Base-by-base conservation (phyloP, 1,140 invertebrate genomes). In the Hyles vespertilio region DNA sequence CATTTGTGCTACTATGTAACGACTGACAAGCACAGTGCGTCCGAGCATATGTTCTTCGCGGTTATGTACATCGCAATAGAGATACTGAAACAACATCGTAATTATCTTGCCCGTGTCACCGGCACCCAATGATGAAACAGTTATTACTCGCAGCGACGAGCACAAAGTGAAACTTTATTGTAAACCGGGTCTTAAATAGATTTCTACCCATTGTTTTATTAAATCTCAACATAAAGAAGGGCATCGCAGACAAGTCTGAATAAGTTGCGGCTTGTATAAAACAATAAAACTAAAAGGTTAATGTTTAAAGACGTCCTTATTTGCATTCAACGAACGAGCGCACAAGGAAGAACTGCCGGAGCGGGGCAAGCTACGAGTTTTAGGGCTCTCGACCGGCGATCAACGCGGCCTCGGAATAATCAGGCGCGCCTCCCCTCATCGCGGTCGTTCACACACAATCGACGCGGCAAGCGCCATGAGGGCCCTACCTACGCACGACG, bases 401-500 rank as follows among this genome's bases (percentile, higher is more conserved):
- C 74, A 69, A 72, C 73, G 72, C 68, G 70, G 75, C 68, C 73
- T 79, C 72, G 70, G 77, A 77, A 84, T 87, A 87, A 87, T 84
- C 84, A 80, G 72, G 70, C 75, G 67, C 67, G 75, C 77, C 73
- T 76, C 82, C 81, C 84, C 79, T 80, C 72, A 71, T 64, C 72
- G 73, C 80, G 81, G 81, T 87, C 81, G 84, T 87, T 87, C 81
- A 84, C 84, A 85, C 82, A 84, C 74, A 82, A 81, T 79, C 79
- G 79, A 77, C 79, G 77, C 73, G 67, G 70, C 72, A 72, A 78
- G 65, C 72, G 64, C 67, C 74, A 73, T 74, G 65, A 71, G 73
- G 68, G 70, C 71, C 73, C 77, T 79, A 80, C 81, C 79, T 83
- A 87, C 82, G 76, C 77, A 82, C 74, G 70, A 70, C 77, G 70